A percentile compares a stretch with the other conserved stretches of the same genome.
phyloP scores from a whole-genome alignment of 2,113 vertebrate genomes.

The Gavialis gangeticus region DNA sequence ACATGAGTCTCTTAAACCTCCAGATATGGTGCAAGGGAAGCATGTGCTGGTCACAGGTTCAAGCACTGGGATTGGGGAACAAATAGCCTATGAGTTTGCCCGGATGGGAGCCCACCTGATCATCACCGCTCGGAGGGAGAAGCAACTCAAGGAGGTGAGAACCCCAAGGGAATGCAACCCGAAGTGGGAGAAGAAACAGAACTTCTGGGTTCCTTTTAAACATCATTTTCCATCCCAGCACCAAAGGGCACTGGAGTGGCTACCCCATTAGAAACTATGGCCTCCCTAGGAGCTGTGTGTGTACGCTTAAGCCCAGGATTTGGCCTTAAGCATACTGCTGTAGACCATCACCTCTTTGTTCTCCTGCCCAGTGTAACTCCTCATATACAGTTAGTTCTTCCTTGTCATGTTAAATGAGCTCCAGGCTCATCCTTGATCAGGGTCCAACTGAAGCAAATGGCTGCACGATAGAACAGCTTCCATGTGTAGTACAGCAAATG shows the following conservation, averaged over 20 bases:
- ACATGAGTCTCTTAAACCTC: not conserved
- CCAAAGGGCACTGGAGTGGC: not conserved
- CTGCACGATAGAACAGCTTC: too few species aligned
- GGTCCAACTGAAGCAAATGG: not conserved
- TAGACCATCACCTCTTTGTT: not conserved
- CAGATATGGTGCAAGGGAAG: not conserved
- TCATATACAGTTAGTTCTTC: not conserved
- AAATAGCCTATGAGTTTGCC: conserved; percentile 18
- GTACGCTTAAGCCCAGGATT: not conserved
- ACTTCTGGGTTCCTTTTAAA: not conserved
- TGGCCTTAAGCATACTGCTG: not conserved
- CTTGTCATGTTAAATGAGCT: not conserved
- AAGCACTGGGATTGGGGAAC: conserved; percentile 43
- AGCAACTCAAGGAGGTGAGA: conserved; percentile 7
- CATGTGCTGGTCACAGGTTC: conserved; percentile 8
- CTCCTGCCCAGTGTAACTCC: not conserved
- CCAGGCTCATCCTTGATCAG: not conserved
- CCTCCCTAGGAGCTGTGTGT: not conserved
- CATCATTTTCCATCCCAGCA: not conserved
- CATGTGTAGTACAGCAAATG: too few species aligned
- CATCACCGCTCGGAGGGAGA: conserved; percentile 2
- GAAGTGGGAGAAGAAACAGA: not conserved
- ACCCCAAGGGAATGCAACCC: not conserved
- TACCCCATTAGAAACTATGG: not conserved
- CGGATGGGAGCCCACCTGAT: conserved; percentile 49